phyloP scores from a whole-genome alignment of 2,113 vertebrate species.

The Salvelinus alpinus region DNA sequence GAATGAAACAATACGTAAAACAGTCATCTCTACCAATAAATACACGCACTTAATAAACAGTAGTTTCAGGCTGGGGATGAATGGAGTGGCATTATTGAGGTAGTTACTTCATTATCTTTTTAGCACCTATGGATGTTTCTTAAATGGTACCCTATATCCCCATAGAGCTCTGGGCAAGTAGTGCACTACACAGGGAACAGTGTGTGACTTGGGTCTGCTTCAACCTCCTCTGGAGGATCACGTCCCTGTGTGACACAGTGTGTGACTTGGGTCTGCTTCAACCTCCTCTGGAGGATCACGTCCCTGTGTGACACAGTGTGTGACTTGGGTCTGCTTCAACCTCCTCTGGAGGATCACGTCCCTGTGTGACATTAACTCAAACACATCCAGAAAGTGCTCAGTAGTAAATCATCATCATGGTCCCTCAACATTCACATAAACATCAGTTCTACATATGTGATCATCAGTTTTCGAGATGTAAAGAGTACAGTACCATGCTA shows the following conservation, averaged over 20 bases:
- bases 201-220: not conserved
- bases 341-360: constrained; percentile 1
- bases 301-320: too few species aligned
- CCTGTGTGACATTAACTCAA: not conserved
- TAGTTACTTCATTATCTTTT: not conserved
- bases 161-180: too few species aligned
- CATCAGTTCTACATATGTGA: constrained; percentile 16
- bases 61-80: not conserved
- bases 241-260: not conserved
- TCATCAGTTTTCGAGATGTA: constrained; percentile 9
- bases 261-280: not conserved
- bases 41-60: constrained; percentile 41
- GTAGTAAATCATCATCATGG: constrained; percentile 48
- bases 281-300: constrained; percentile 1
- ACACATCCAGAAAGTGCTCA: constrained; percentile 58
- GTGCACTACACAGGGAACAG: too few species aligned
- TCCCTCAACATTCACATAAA: constrained; percentile 29
- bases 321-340: not conserved
- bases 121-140: not conserved
- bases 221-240: constrained; percentile 4
- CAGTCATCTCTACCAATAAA: not conserved
- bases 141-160: too few species aligned
- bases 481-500: constrained; percentile 45
- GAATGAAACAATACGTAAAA: not conserved
- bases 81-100: too few species aligned